Evolutionary conservation across 1,140 invertebrate species (phyloP).

Genomic region (Dufourea novaeangliae): DNA sequence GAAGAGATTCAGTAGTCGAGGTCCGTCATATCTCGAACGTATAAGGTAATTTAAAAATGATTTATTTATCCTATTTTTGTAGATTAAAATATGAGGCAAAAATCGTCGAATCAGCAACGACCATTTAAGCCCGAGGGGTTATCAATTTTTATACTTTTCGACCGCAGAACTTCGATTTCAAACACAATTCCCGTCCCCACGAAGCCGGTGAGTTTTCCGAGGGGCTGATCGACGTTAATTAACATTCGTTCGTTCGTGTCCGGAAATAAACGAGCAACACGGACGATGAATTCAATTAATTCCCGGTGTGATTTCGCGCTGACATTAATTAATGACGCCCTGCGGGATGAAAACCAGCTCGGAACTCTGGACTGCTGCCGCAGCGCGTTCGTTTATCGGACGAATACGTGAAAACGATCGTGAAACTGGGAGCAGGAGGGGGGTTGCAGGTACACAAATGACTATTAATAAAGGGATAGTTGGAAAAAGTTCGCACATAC

Average conservation of each 20-base stretch:
- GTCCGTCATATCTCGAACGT: too few species aligned
- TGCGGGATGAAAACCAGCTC: neutral
- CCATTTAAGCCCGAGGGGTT: too few species aligned
- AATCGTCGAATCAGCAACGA: too few species aligned
- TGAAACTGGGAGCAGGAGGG: neutral
- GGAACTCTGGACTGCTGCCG: too few species aligned
- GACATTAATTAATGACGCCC: conserved; percentile 11
- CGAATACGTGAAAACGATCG: too few species aligned
- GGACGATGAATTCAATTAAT: conserved; percentile 19
- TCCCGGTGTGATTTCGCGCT: neutral
- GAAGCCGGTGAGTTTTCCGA: neutral
- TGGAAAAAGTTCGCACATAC: too few species aligned
- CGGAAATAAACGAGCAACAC: conserved; percentile 9
- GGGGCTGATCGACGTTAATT: conserved; percentile 21
- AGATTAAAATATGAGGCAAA: too few species aligned
- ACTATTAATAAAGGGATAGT: too few species aligned
- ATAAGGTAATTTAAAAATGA: too few species aligned
- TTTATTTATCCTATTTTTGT: too few species aligned
- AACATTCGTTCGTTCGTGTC: conserved; percentile 5
- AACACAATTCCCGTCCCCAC: neutral
- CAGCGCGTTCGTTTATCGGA: neutral
- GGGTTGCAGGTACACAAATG: too few species aligned
- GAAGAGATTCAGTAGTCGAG: too few species aligned
- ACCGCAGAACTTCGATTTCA: neutral
- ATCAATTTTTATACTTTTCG: neutral